Evolutionary conservation across 2,113 vertebrate genomes (phyloP).

Genomic region (Toxotes chatareus): DNA sequence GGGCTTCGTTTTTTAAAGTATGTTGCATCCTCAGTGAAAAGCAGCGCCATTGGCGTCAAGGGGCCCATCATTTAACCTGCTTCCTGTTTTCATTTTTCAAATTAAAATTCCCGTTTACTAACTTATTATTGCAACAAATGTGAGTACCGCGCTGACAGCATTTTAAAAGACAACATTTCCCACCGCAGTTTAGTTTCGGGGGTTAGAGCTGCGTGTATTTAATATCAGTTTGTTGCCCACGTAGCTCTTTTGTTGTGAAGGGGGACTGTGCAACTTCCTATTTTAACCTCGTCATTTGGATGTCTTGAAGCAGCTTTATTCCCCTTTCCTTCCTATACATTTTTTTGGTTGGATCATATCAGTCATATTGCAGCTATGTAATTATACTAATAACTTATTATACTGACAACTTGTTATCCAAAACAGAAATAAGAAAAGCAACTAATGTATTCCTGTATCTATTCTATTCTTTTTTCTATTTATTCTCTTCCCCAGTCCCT

Average conservation of each 20-base stretch:
- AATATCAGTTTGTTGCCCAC: neutral
- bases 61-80: neutral
- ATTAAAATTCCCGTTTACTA: constrained; percentile 9
- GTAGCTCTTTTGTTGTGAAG: constrained; percentile 31
- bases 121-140: neutral
- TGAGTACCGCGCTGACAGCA: neutral
- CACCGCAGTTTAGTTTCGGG: too few species aligned
- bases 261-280: neutral
- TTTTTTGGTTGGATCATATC: neutral
- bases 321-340: neutral
- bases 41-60: constrained; percentile 39
- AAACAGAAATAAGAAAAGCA: neutral
- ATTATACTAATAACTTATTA: neutral
- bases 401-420: neutral
- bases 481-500: neutral
- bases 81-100: constrained; percentile 59
- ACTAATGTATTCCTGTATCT: neutral
- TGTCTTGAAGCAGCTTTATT: neutral
- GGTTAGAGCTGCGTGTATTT: neutral
- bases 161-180: neutral
- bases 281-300: neutral
- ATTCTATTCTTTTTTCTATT: neutral
- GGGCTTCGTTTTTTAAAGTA: neutral
- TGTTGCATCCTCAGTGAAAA: constrained; percentile 38
- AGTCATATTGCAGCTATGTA: neutral